A percentile compares a stretch with the other conserved stretches of the same genome.
phyloP scores from a whole-genome alignment of 2,888 invertebrate genomes.

The Eupelmus urozonus region DNA sequence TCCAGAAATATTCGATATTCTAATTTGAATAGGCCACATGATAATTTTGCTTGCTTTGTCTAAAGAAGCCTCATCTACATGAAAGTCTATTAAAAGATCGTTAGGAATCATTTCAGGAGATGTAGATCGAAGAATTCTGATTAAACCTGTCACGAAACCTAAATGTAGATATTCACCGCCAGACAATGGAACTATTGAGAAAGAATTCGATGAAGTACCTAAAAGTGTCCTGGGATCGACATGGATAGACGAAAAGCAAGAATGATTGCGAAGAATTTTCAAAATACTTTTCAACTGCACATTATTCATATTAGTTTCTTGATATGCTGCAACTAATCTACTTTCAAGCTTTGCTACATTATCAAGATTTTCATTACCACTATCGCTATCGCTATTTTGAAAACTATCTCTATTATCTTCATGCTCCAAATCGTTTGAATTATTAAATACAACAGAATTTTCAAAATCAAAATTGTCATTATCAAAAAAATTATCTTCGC shows the following conservation, averaged over 20 bases:
- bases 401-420: too few species aligned
- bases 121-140: conserved; percentile 13
- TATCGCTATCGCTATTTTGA: too few species aligned
- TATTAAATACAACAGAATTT: too few species aligned
- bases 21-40: conserved; percentile 63
- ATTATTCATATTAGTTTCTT: neutral
- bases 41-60: conserved; percentile 44
- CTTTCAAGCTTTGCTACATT: neutral
- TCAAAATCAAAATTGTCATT: too few species aligned
- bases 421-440: too few species aligned
- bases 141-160: neutral
- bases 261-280: neutral
- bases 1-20: conserved; percentile 53
- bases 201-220: neutral
- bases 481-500: too few species aligned
- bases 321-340: neutral
- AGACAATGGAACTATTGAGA: neutral
- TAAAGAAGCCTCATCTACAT: conserved; percentile 56
- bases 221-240: conserved; percentile 1
- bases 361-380: neutral
- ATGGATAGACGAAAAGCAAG: neutral
- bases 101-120: conserved; percentile 1
- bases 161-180: conserved; percentile 6
- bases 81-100: conserved; percentile 51
- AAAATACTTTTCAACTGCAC: neutral